Conservation (phyloP, 30 jellyfish, hydroid and myxozoan genomes). For the Aurelia coerulea region DNA sequence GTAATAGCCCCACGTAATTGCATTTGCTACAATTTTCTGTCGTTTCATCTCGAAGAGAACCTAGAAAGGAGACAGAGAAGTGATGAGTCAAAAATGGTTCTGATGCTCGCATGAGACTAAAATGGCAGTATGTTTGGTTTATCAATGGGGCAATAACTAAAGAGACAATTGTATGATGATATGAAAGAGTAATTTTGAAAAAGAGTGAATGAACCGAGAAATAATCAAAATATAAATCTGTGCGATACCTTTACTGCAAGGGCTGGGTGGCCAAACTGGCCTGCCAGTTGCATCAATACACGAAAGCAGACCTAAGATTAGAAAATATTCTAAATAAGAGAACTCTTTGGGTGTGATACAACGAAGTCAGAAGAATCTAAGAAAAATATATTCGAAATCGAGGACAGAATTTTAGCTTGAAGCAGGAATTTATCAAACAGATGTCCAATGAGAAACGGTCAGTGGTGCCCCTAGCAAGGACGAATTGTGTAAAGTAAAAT, state of each 20-base stretch:
- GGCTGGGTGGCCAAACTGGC: conserved; percentile 98
- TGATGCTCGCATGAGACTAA: no score
- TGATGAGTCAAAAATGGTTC: no score
- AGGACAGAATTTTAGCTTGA: background rate
- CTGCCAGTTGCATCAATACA: conserved; percentile 97
- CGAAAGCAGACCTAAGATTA: conserved; percentile 89
- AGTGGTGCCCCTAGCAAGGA: no score
- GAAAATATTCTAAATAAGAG: background rate
- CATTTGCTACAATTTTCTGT: conserved; percentile 87
- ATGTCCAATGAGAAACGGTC: no score
- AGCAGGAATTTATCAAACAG: background rate
- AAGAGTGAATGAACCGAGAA: no score
- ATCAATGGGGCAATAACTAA: no score
- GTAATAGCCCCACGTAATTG: conserved; percentile 98
- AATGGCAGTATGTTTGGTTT: no score
- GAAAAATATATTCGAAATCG: no score
- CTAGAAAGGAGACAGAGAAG: conserved; percentile 3
- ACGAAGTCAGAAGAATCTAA: background rate
- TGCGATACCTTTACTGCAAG: conserved; percentile 90
- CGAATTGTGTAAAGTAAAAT: no score
- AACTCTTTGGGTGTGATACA: background rate
- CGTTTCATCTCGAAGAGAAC: conserved; percentile 93
- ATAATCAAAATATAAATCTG: no score
- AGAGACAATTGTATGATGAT: no score
- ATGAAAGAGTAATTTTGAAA: no score